phyloP scores from a whole-genome alignment of 2,888 invertebrate genomes.

The Nebria brevicollis region DNA sequence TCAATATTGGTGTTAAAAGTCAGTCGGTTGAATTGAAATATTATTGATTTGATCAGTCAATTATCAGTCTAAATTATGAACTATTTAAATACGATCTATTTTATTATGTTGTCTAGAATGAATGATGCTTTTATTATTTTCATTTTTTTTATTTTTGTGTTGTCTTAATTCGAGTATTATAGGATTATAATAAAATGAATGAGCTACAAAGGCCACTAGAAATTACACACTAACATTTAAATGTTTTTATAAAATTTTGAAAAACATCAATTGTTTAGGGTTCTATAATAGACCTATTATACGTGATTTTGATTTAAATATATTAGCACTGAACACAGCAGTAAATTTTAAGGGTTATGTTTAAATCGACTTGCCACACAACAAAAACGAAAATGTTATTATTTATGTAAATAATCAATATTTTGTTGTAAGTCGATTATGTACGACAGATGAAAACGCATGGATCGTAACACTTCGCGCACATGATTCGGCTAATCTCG shows the following conservation, averaged over 20 bases:
- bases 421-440: conserved; percentile 29
- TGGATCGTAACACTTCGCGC: conserved; percentile 13
- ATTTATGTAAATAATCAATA: conserved; percentile 44
- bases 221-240: conserved; percentile 37
- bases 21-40: conserved; percentile 25
- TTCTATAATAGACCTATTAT: no score
- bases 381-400: conserved; percentile 23
- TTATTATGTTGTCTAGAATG: conserved; percentile 15
- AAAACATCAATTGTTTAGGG: conserved; percentile 32
- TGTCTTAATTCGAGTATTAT: not conserved
- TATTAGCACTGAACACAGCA: conserved; percentile 30
- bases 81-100: conserved; percentile 21
- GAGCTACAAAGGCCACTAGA: conserved; percentile 42
- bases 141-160: not conserved
- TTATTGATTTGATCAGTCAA: conserved; percentile 26
- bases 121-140: not conserved
- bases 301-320: not conserved
- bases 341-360: conserved; percentile 4
- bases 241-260: conserved; percentile 37
- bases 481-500: not conserved
- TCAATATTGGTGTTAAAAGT: conserved; percentile 36
- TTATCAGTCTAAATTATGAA: conserved; percentile 36
- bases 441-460: conserved; percentile 12
- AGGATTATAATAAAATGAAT: conserved; percentile 12
- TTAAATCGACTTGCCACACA: conserved; percentile 18